phyloP scores from a whole-genome alignment of 2,113 vertebrate species.

The Girardinichthys multiradiatus region DNA sequence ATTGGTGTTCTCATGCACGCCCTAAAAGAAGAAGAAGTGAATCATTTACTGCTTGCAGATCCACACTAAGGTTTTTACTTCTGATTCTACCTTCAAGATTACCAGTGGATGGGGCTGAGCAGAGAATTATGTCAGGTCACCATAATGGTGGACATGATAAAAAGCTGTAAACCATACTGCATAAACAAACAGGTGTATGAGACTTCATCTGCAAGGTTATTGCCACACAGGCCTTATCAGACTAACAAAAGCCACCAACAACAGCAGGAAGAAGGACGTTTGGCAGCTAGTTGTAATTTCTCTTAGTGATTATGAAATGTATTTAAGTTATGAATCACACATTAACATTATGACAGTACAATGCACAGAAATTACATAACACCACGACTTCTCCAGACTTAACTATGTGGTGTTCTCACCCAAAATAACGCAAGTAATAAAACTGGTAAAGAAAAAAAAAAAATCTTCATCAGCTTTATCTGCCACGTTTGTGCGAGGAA shows the following conservation, averaged over 20 bases:
- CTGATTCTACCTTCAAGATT: slow-evolving; percentile 4
- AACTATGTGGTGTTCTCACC: no score
- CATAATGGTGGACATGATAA: background rate
- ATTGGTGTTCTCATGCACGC: slow-evolving; percentile 42
- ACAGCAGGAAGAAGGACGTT: background rate
- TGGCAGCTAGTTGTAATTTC: background rate
- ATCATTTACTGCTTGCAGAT: slow-evolving; percentile 12
- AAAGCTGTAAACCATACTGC: background rate
- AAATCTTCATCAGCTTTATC: no score
- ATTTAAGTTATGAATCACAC: background rate
- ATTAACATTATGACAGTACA: background rate
- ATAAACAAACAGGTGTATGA: slow-evolving; percentile 11
- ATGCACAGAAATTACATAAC: background rate
- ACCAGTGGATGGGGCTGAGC: background rate
- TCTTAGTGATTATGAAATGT: background rate
- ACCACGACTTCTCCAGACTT: background rate
- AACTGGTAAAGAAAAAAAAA: no score
- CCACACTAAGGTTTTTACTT: slow-evolving; percentile 60
- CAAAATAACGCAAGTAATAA: no score
- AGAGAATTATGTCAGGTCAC: slow-evolving; percentile 5
- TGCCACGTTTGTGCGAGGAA: no score
- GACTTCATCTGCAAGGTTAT: background rate
- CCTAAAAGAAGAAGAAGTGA: slow-evolving; percentile 35
- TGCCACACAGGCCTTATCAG: background rate
- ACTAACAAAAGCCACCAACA: background rate